These are phyloP conservation scores for Cephus spinipes DNA, from an alignment of 2,888 invertebrate genomes.

Conservation along the genomic window DNA sequence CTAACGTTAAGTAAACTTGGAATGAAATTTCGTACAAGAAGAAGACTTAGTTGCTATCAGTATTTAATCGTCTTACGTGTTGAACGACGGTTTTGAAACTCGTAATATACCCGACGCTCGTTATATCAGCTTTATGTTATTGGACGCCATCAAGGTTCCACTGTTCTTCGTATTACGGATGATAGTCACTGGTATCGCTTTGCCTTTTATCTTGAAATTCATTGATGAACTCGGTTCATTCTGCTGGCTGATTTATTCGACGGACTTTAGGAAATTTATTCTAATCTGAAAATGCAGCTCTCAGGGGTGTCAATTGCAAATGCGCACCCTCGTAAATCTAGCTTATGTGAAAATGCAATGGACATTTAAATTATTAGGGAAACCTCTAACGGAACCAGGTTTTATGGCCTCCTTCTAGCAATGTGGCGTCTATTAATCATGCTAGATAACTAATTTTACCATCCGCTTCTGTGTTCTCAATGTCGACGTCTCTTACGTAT, in stretches of 20 bases:
- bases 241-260: background rate
- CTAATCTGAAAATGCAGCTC: background rate
- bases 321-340: conserved; percentile 34
- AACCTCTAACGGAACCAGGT: conserved; percentile 3
- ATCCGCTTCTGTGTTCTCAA: background rate
- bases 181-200: background rate
- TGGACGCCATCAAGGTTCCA: background rate
- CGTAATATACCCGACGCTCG: conserved; percentile 9
- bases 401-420: conserved; percentile 2
- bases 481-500: background rate
- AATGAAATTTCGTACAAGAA: background rate
- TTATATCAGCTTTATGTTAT: background rate
- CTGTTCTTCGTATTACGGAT: background rate
- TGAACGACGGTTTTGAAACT: conserved; percentile 42
- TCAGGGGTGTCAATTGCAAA: background rate
- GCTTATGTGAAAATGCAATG: background rate
- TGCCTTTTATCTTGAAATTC: background rate
- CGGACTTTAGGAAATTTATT: background rate
- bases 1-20: background rate
- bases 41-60: background rate
- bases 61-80: conserved; percentile 36
- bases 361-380: background rate
- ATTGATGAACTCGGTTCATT: background rate
- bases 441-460: conserved; percentile 2
- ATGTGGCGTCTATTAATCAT: conserved; percentile 4